Base-by-base conservation (phyloP, 2,888 invertebrate genomes). In the Trissoscelio sp. region DNA sequence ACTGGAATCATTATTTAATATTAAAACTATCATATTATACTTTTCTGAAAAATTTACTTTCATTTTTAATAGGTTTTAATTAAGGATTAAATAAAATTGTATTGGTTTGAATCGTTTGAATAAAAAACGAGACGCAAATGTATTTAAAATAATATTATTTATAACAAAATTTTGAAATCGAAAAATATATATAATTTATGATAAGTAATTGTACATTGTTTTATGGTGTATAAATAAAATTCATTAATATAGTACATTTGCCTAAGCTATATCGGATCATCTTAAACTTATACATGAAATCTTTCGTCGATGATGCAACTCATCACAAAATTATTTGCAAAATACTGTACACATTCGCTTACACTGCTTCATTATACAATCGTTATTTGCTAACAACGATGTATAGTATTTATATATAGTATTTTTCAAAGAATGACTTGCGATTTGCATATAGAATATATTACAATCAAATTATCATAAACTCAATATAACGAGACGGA, bases 341-440 rank as follows among this genome's bases (percentile, higher is more conserved):
- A 74, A 74, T 74, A 74, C 64, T 74, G 74, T 74, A 74, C 57
- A 74, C 16, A 14, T 28, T 11, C 31, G 39, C 51, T 39, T 39
- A 58, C 28, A 39, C 48, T 14, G 34, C 12, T 46, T 11, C 12
- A 37, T 37, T 16, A 64, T 44, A 28, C 62, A 31, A 62, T 46
- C 31, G 42, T 44, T 24, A 64, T 55, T 44, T 4, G 5, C 39
- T 7, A 24, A 46, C n/a, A 44, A 55, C 39, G 20, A 28, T n/a
- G 42, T 58, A 53, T 16, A 51, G 20, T 18, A 12, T 72, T 4
- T 16, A 3, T 22, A 48, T 20, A 9, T 16, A 48, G 16, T 48
- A 53, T 58, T 44, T 44, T 24, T 24, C 22, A 31, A 69, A 44
- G 31, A 42, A 44, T 51, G 39, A 39, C 18, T n/a, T 39, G 53